These are phyloP conservation scores for Andrena marginata DNA, from an alignment of 2,888 invertebrate species.

Conservation along the genomic window DNA sequence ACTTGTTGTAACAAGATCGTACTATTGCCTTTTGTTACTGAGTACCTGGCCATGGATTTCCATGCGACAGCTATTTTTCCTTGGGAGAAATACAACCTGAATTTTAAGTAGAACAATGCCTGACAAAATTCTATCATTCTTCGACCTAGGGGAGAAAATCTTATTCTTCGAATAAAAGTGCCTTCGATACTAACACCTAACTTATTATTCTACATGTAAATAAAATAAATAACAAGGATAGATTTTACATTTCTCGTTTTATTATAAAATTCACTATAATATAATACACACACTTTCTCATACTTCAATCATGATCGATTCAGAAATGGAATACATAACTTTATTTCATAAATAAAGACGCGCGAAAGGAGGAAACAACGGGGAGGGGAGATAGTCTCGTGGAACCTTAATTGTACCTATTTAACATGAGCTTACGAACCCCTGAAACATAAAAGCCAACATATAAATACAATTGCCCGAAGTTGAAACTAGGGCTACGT, in stretches of 20 bases:
- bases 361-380: conserved; percentile 22
- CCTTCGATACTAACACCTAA: conserved; percentile 74
- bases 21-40: conserved; percentile 61
- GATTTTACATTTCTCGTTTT: conserved; percentile 59
- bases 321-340: conserved; percentile 71
- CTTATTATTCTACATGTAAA: background rate
- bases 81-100: conserved; percentile 41
- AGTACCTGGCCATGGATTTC: conserved; percentile 75
- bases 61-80: conserved; percentile 67
- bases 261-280: conserved; percentile 73
- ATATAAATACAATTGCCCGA: background rate
- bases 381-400: conserved; percentile 71
- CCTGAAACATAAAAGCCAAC: conserved; percentile 71
- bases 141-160: conserved; percentile 71
- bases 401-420: conserved; percentile 71
- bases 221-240: background rate
- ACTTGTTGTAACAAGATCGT: conserved; percentile 50
- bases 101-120: conserved; percentile 62
- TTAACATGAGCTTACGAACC: conserved; percentile 76
- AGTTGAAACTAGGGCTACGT: conserved; percentile 74
- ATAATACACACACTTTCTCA: conserved; percentile 70
- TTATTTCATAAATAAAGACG: conserved; percentile 78
- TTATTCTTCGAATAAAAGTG: conserved; percentile 81
- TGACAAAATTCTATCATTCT: conserved; percentile 76
- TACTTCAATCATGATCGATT: conserved; percentile 71